Percentiles rank a stretch among this genome's conserved stretches.
These are phyloP conservation scores for Myoxocephalus aenaeus DNA, from an alignment of 2,797 vertebrate genomes.

Conservation along the genomic window DNA sequence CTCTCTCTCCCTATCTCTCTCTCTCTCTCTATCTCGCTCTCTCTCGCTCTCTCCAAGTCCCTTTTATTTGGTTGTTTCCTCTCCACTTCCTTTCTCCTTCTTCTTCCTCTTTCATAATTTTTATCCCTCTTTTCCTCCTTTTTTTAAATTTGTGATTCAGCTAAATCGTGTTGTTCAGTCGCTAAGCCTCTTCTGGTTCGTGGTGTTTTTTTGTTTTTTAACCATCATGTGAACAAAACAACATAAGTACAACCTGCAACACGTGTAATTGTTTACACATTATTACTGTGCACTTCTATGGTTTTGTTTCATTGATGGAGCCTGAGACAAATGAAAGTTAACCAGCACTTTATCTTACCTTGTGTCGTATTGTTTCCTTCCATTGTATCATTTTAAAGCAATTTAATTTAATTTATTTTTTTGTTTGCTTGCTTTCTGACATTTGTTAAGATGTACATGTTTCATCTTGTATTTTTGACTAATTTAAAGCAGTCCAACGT, in stretches of 20 bases:
- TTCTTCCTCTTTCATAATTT: neutral
- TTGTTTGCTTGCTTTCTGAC: too few species aligned
- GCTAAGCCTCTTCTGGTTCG: neutral
- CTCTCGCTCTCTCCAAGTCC: neutral
- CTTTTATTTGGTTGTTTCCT: slow-evolving; percentile 38
- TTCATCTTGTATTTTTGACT: too few species aligned
- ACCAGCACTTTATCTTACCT: too few species aligned
- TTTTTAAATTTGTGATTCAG: neutral
- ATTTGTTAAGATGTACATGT: too few species aligned
- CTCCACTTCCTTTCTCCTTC: slow-evolving; percentile 8
- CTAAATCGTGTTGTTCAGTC: neutral
- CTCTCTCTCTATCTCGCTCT: neutral
- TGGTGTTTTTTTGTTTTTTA: neutral
- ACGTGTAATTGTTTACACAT: neutral
- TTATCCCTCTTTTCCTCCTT: neutral
- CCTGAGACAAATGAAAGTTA: too few species aligned
- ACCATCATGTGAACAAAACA: neutral
- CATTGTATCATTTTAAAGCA: too few species aligned
- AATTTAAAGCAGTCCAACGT: too few species aligned
- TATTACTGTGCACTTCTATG: neutral
- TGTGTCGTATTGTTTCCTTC: too few species aligned
- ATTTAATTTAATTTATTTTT: too few species aligned
- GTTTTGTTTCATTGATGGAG: neutral
- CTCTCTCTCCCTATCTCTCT: slow-evolving; percentile 10
- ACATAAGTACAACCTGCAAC: neutral